phyloP scores from a whole-genome alignment of 2,888 invertebrate species.

The Crossocerus cetratus region DNA sequence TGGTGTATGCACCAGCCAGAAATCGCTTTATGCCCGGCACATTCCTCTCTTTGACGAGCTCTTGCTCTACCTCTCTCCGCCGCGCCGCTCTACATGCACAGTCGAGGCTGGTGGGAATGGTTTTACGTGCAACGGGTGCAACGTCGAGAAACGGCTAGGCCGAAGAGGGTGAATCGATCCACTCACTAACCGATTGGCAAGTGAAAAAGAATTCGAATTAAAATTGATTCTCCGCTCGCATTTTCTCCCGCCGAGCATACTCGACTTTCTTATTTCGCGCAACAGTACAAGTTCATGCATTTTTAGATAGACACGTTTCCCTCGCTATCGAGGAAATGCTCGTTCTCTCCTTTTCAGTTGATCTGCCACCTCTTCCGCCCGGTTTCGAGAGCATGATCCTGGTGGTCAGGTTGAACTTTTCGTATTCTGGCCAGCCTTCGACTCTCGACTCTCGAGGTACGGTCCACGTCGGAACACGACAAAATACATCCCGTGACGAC shows the following conservation, averaged over 20 bases:
- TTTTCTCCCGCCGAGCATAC: neutral
- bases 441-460: conserved; percentile 4
- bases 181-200: no score
- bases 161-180: no score
- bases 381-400: neutral
- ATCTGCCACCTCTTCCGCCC: no score
- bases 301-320: neutral
- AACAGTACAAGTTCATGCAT: neutral
- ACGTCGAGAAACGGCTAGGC: no score
- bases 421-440: conserved; percentile 2
- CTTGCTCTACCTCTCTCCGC: neutral
- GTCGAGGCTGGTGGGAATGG: no score
- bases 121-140: no score
- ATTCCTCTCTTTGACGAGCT: conserved; percentile 8
- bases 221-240: no score
- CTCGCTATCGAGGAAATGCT: neutral
- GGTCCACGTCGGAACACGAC: conserved; percentile 13
- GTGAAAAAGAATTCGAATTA: no score
- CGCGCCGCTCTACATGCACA: no score
- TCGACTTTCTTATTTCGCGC: conserved; percentile 20
- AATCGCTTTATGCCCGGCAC: conserved; percentile 3
- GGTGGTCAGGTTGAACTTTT: conserved; percentile 20
- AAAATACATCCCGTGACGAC: conserved; percentile 37
- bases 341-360: no score
- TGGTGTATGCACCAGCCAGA: neutral